These are phyloP conservation scores for Ridgeia piscesae DNA, from an alignment of 1,140 invertebrate genomes.

Conservation along the genomic window DNA sequence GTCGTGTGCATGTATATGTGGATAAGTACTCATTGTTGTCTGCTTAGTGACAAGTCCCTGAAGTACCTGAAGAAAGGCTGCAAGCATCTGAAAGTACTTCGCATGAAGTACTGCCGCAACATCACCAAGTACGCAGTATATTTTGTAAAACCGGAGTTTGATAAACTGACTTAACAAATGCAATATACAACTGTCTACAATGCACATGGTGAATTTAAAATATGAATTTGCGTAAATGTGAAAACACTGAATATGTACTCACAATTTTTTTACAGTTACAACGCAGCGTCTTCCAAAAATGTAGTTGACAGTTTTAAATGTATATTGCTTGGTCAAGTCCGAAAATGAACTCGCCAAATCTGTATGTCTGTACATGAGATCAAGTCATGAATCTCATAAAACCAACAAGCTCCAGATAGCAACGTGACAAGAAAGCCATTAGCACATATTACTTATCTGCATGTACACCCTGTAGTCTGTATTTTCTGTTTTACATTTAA, in stretches of 20 bases:
- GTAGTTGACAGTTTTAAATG: background rate
- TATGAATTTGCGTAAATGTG: background rate
- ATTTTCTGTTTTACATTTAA: background rate
- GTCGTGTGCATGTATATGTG: background rate
- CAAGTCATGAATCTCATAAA: background rate
- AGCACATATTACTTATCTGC: background rate
- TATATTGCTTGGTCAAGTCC: background rate
- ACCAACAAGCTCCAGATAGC: background rate
- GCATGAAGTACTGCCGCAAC: conserved; percentile 52
- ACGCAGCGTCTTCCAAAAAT: background rate
- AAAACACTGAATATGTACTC: too few species aligned
- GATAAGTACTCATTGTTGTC: conserved; percentile 25
- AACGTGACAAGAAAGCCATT: background rate
- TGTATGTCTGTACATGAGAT: background rate
- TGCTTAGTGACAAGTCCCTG: conserved; percentile 53
- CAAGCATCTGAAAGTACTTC: conserved; percentile 49
- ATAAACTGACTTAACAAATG: background rate
- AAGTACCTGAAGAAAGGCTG: conserved; percentile 56
- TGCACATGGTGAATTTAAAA: background rate
- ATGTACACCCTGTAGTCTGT: background rate
- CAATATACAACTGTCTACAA: too few species aligned
- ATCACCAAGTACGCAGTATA: conserved; percentile 49
- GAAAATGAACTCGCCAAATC: background rate
- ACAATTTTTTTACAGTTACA: background rate
- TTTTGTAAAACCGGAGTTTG: background rate